Evolutionary conservation across 2,797 vertebrate species (phyloP).

Genomic region (Carcharodon carcharias): DNA sequence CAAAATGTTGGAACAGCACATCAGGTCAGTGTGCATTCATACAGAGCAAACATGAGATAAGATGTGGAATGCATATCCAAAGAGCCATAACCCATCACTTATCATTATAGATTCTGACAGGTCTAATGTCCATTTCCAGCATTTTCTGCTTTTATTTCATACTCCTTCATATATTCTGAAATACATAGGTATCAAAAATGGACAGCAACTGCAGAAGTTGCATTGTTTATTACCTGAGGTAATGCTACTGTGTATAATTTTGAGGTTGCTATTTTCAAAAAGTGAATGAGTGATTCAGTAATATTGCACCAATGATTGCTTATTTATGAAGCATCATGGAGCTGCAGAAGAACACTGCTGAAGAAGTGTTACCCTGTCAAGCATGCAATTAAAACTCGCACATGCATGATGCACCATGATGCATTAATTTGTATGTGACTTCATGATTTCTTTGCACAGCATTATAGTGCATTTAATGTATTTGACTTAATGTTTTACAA

Average conservation of each 20-base stretch:
- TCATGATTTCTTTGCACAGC: neutral
- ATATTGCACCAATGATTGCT: neutral
- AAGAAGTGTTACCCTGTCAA: neutral
- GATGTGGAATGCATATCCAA: too few relatives aligned
- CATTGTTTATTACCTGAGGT: neutral
- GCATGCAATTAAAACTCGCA: neutral
- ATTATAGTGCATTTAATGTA: too few relatives aligned
- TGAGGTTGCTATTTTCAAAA: too few relatives aligned
- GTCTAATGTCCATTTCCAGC: neutral
- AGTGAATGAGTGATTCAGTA: neutral
- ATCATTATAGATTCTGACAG: too few relatives aligned
- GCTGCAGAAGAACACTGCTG: neutral
- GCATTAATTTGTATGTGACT: neutral
- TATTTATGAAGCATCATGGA: neutral
- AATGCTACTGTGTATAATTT: neutral
- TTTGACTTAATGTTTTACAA: too few relatives aligned
- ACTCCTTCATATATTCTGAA: neutral
- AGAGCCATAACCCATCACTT: too few relatives aligned
- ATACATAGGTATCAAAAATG: neutral
- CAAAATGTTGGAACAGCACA: too few relatives aligned
- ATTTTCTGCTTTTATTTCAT: too few relatives aligned
- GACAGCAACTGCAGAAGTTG: neutral
- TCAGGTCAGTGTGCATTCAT: too few relatives aligned
- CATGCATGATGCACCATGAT: neutral
- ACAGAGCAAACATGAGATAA: too few relatives aligned